A percentile compares a stretch with the other conserved stretches of the same genome.
phyloP scores from a whole-genome alignment of 2,888 invertebrate species.

The Cryptops parisi region DNA sequence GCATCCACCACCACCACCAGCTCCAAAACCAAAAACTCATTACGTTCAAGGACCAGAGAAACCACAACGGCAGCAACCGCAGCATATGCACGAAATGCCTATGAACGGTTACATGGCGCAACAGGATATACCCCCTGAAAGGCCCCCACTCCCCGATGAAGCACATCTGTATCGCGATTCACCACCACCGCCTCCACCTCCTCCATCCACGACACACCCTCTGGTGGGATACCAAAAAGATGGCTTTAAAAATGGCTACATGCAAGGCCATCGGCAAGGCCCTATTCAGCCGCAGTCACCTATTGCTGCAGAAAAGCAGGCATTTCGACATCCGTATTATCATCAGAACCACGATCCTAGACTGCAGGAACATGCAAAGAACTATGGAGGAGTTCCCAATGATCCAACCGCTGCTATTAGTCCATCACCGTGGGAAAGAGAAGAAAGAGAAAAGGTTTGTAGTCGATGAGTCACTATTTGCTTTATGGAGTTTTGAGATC shows the following conservation, averaged over 20 bases:
- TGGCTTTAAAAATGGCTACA: too few species aligned
- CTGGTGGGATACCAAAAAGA: too few species aligned
- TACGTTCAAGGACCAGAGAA: constrained; percentile 24
- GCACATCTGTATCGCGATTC: constrained; percentile 27
- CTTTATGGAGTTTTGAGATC: too few species aligned
- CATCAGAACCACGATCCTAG: too few species aligned
- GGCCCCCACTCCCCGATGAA: constrained; percentile 33
- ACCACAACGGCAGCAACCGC: constrained; percentile 21
- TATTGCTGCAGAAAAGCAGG: too few species aligned
- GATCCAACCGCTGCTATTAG: constrained; percentile 22
- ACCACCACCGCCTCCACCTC: constrained; percentile 46
- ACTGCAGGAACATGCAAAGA: background rate
- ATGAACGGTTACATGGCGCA: constrained; percentile 7
- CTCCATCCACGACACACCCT: constrained; percentile 56
- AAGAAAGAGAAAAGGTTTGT: constrained; percentile 64
- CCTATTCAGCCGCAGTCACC: too few species aligned
- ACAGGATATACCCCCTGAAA: constrained; percentile 25
- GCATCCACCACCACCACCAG: constrained; percentile 27
- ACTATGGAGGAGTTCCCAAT: too few species aligned
- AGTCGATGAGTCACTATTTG: background rate
- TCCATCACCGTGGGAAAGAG: constrained; percentile 66
- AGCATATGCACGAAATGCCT: background rate
- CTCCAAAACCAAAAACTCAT: constrained; percentile 23
- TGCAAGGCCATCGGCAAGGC: constrained; percentile 19
- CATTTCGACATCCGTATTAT: too few species aligned